Percentiles rank a stretch among this genome's conserved stretches.
Conservation (phyloP, 2,888 invertebrate species). For the Ceratothoa steindachneri region DNA sequence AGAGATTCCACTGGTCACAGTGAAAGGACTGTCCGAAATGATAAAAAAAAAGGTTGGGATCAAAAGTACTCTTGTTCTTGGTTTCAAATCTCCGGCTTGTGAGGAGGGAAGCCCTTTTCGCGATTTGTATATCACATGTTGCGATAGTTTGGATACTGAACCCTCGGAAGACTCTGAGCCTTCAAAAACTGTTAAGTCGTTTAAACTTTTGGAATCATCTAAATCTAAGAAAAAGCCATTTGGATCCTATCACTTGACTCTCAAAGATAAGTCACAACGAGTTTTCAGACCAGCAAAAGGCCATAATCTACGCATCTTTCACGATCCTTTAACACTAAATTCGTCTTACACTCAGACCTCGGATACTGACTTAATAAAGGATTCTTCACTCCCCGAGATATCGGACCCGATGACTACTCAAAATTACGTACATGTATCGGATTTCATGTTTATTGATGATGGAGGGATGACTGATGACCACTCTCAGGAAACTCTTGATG, state of each 20-base stretch:
- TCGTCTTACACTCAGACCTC: too few relatives aligned
- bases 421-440: too few relatives aligned
- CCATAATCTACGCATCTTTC: background rate
- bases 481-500: too few relatives aligned
- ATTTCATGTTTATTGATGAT: too few relatives aligned
- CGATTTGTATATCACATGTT: background rate
- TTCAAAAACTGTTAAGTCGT: background rate
- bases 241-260: background rate
- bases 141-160: background rate
- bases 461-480: too few relatives aligned
- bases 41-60: constrained; percentile 26
- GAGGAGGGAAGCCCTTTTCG: background rate
- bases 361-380: too few relatives aligned
- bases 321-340: too few relatives aligned
- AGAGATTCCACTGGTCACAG: constrained; percentile 28
- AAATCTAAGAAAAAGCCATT: background rate
- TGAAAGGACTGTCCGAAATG: constrained; percentile 15
- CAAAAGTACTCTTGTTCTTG: background rate
- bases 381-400: too few relatives aligned
- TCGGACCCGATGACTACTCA: too few relatives aligned
- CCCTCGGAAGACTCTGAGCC: background rate
- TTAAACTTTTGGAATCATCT: background rate
- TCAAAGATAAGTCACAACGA: background rate
- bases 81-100: background rate
- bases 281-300: background rate